Conservation (phyloP, 2,113 vertebrate species). For the Brachypodius melanocephalos region DNA sequence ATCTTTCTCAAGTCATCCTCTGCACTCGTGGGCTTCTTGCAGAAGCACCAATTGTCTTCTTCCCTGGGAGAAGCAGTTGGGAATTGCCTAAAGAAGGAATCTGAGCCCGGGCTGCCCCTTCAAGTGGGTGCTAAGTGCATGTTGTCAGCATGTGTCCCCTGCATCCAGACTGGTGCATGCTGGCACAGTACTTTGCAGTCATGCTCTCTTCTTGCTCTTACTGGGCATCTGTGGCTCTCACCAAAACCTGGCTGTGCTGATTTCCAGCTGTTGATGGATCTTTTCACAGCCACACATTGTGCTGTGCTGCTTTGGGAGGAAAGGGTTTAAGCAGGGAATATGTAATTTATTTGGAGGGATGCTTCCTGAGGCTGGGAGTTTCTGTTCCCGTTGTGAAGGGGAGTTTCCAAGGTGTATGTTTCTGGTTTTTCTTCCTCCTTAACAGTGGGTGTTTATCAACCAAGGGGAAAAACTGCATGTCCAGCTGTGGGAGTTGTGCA, state of each 20-base stretch:
- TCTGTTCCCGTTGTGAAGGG: not conserved
- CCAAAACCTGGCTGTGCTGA: not conserved
- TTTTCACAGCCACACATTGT: not conserved
- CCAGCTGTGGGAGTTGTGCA: not conserved
- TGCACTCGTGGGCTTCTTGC: not conserved
- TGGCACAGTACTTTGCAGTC: fast-evolving
- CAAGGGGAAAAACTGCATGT: not conserved
- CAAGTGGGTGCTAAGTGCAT: not conserved
- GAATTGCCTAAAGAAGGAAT: not conserved
- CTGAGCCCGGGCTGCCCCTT: not conserved
- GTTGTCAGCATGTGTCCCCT: not conserved
- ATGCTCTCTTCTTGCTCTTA: not conserved
- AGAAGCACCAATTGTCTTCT: not conserved
- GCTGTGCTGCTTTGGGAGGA: not conserved
- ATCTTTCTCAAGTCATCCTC: not conserved
- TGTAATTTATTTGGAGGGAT: not conserved
- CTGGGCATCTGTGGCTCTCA: not conserved
- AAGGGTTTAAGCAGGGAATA: not conserved
- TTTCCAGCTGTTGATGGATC: not conserved
- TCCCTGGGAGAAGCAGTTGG: not conserved
- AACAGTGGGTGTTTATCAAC: not conserved
- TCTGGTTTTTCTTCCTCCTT: slow-evolving; percentile 14
- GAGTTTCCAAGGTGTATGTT: not conserved
- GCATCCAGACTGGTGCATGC: not conserved
- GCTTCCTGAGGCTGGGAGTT: not conserved